Evolutionary conservation across 2,888 invertebrate genomes (phyloP), one percentile per base, ranked within the genome.

Genomic region (Megastigmus dorsalis): DNA sequence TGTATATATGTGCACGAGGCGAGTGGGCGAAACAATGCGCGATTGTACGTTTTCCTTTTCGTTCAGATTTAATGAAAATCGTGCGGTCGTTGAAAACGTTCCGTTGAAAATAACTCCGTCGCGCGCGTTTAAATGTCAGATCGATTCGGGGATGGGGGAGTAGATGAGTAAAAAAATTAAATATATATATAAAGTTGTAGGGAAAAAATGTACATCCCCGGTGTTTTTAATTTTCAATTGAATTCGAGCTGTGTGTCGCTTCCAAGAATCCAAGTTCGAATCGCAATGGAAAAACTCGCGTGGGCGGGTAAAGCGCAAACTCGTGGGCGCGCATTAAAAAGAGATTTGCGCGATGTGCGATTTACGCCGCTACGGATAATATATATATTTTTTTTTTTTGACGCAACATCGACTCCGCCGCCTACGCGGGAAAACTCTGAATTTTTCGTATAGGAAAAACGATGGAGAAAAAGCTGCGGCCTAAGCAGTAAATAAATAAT

Each of bases 401-500:
- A n/a, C 15, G 3, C 10, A 7, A 1, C 48, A 71, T 71, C 57
- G 57, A 63, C 65, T 71, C 65, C 57, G 20, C 26, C n/a, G 18
- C 28, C 9, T 55, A n/a, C 28, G 5, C 9, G n/a, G n/a, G 7
- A n/a, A 38, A 69, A 41, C 48, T 71, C 65, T 45, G 57, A 65
- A 71, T 65, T 71, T 65, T 71, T 65, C 63, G n/a, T n/a, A n/a
- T n/a, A n/a, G n/a, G n/a, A n/a, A n/a, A n/a, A n/a, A n/a, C n/a
- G n/a, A n/a, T 6, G 36, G 45, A 55, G 6, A 65, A 50, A 28
- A 71, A 28, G 30, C 18, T 36, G 28, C 48, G 15, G 5, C 15
- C 9, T n/a, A n/a, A n/a, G n/a, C n/a, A n/a, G 33, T 66, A 72
- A 66, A 72, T 66, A 66, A 72, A 72, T 71, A 55, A 65, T 50